A percentile compares a stretch with the other conserved stretches of the same genome.
Conservation (phyloP, 2,113 vertebrate genomes). For the Paradoxurus hermaphroditus region DNA sequence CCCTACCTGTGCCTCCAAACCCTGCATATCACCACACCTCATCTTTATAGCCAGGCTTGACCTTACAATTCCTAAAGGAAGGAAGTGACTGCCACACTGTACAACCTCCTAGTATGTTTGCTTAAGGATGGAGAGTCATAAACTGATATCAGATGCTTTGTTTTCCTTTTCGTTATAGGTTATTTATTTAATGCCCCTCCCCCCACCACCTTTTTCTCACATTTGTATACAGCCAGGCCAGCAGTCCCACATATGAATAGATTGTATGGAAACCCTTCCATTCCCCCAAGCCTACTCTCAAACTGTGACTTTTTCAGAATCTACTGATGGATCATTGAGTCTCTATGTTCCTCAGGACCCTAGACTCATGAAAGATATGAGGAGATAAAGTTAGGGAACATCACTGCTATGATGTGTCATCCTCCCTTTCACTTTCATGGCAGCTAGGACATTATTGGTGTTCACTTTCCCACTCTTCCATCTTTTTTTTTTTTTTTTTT, state of each 20-base stretch:
- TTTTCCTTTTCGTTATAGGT: not conserved
- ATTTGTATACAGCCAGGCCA: not conserved
- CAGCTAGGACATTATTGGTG: not conserved
- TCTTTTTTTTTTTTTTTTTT: not conserved
- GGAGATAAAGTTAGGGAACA: not conserved
- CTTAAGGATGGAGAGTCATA: not conserved
- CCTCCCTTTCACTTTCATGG: not conserved
- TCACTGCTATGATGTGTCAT: not conserved
- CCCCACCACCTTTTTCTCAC: not conserved
- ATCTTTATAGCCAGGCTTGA: not conserved
- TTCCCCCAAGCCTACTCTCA: not conserved
- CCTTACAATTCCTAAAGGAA: not conserved
- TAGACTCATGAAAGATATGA: not conserved
- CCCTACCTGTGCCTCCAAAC: no score
- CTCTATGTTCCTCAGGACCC: not conserved
- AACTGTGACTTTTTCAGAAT: not conserved
- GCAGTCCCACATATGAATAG: not conserved
- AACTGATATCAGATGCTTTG: not conserved
- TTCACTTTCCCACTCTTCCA: rapidly evolving
- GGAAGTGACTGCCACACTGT: not conserved
- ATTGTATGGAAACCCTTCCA: not conserved
- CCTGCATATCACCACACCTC: not conserved
- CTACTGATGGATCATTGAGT: not conserved
- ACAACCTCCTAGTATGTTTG: not conserved
- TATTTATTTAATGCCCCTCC: not conserved